A percentile compares a stretch with the other conserved stretches of the same genome.
Conservation (phyloP, 2,888 invertebrate species). For the Willowsia nigromaculata region DNA sequence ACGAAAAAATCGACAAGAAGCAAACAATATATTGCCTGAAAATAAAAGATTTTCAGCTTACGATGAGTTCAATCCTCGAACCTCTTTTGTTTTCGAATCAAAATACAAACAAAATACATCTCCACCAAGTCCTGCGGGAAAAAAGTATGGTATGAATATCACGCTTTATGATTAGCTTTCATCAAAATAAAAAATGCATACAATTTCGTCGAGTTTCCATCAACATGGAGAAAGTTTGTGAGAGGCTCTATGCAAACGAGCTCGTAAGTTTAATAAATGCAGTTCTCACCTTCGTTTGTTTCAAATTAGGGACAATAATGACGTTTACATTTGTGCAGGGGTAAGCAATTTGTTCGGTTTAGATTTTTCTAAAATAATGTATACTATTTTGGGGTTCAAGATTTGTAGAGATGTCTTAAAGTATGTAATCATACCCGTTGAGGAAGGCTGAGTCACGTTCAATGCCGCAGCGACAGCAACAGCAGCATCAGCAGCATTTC, state of each 20-base stretch:
- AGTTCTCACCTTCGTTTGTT: no score
- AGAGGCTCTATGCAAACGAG: no score
- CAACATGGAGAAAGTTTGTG: no score
- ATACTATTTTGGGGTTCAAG: slow-evolving; percentile 7
- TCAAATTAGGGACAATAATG: no score
- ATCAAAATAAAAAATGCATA: not conserved
- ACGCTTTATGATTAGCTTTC: not conserved
- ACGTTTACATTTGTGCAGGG: no score
- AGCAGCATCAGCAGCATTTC: slow-evolving; percentile 81
- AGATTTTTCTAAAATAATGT: no score
- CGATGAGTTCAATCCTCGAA: slow-evolving; percentile 80
- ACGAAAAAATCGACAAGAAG: not conserved
- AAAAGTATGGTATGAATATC: not conserved
- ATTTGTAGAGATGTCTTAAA: not conserved
- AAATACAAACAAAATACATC: slow-evolving; percentile 81
- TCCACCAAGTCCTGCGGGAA: slow-evolving; percentile 80
- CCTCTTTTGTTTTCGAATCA: slow-evolving; percentile 79
- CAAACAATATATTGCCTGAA: not conserved
- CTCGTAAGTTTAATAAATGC: no score
- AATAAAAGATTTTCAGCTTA: slow-evolving; percentile 52
- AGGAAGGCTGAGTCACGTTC: slow-evolving; percentile 80
- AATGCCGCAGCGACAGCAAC: slow-evolving; percentile 81
- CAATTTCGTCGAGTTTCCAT: no score
- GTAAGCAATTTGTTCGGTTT: no score
- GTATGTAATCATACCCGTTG: slow-evolving; percentile 79